Percentiles rank a stretch among this genome's conserved stretches.
phyloP scores from a whole-genome alignment of 2,888 invertebrate species.

The Furcula furcula region DNA sequence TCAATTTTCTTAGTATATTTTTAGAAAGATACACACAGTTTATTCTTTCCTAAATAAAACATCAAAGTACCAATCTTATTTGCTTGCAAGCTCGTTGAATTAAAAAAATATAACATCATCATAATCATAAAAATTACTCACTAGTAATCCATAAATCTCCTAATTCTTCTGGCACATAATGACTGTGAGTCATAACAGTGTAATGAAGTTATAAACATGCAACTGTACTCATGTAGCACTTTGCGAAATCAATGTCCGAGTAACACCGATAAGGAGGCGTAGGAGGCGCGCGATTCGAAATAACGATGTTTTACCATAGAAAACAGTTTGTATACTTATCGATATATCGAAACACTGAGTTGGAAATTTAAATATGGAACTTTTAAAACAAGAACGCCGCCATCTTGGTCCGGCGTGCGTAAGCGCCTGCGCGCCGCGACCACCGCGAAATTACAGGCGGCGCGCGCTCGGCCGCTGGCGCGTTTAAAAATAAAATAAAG shows the following conservation, averaged over 20 bases:
- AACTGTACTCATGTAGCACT: constrained; percentile 49
- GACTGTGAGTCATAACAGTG: constrained; percentile 58
- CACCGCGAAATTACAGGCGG: constrained; percentile 79
- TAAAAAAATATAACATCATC: constrained; percentile 27
- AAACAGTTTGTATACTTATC: constrained; percentile 48
- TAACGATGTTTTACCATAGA: constrained; percentile 44
- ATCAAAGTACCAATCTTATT: constrained; percentile 19
- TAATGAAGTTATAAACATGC: constrained; percentile 59
- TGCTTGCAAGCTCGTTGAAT: constrained; percentile 14
- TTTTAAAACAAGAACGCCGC: constrained; percentile 59
- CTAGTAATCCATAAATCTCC: constrained; percentile 60
- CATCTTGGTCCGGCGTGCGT: constrained; percentile 74
- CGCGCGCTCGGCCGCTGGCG: constrained; percentile 65
- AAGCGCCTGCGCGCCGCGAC: constrained; percentile 78
- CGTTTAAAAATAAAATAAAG: constrained; percentile 81
- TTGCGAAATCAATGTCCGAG: constrained; percentile 52
- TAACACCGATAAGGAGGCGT: constrained; percentile 45
- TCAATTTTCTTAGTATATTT: not conserved
- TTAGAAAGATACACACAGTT: constrained; percentile 1
- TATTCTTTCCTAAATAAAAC: constrained; percentile 10
- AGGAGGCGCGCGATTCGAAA: constrained; percentile 31
- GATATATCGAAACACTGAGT: constrained; percentile 42
- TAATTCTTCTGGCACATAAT: constrained; percentile 58
- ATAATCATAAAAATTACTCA: constrained; percentile 57
- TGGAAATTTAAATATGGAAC: constrained; percentile 47